Conservation (phyloP, 2,113 vertebrate genomes). For the Enhydra lutris region DNA sequence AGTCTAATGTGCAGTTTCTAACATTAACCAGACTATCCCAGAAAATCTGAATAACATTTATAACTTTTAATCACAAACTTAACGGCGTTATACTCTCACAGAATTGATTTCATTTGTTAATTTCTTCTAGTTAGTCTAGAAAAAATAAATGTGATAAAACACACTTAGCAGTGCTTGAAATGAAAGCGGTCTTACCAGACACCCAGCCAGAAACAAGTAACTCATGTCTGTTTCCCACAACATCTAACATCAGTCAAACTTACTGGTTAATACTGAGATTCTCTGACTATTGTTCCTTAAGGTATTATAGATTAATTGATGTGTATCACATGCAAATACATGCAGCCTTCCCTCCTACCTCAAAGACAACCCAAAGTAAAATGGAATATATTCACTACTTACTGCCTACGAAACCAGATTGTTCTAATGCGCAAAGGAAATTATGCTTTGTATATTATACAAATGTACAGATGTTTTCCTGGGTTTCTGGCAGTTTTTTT, state of each 20-base stretch:
- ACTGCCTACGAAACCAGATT: not conserved
- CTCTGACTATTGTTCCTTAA: not conserved
- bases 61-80: slow-evolving; percentile 24
- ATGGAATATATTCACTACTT: not conserved
- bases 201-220: not conserved
- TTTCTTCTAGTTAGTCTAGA: not conserved
- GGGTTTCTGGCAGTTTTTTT: not conserved
- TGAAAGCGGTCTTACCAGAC: not conserved
- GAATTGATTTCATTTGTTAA: slow-evolving; percentile 30
- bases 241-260: not conserved
- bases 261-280: not conserved
- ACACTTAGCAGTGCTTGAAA: not conserved
- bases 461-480: not conserved
- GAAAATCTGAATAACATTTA: not conserved
- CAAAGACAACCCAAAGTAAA: not conserved
- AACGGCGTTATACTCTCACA: not conserved
- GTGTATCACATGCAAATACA: not conserved
- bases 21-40: not conserved
- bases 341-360: not conserved
- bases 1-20: not conserved
- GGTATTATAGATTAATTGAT: not conserved
- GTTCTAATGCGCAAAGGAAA: not conserved
- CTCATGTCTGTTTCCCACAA: not conserved
- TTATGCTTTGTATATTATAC: not conserved
- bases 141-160: not conserved